Conservation (phyloP, 2,888 invertebrate species). For the Elaeidobius kamerunicus region DNA sequence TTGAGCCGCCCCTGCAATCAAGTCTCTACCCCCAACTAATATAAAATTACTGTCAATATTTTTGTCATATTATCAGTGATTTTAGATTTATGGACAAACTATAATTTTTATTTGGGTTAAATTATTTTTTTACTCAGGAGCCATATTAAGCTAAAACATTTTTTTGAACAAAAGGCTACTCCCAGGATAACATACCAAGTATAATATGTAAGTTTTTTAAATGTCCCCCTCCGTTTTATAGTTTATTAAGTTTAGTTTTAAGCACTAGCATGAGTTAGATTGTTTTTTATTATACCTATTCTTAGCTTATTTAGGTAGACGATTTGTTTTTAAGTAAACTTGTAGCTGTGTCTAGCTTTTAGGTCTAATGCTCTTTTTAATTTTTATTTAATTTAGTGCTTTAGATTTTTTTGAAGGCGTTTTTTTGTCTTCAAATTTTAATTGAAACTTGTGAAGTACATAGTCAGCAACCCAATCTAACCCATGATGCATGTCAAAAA, state of each 20-base stretch:
- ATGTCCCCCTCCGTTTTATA: conserved; percentile 14
- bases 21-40: no score
- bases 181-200: conserved; percentile 48
- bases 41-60: no score
- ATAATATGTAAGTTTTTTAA: conserved; percentile 47
- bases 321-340: conserved; percentile 22
- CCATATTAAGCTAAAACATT: no score
- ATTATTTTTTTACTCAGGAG: background rate
- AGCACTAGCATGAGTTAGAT: conserved; percentile 20
- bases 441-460: background rate
- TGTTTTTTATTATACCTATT: conserved; percentile 12
- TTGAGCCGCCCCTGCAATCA: no score
- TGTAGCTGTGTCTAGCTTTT: conserved; percentile 28
- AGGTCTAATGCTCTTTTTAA: conserved; percentile 22
- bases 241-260: conserved; percentile 9
- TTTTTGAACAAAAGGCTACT: conserved; percentile 42
- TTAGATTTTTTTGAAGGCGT: conserved; percentile 25
- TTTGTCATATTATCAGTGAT: no score
- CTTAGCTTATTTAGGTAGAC: conserved; percentile 24
- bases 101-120: background rate
- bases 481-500: background rate
- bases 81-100: no score
- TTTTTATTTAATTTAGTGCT: conserved; percentile 26
- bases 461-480: background rate
- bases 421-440: conserved; percentile 5